Evolutionary conservation across 2,888 invertebrate genomes (phyloP).

Genomic region (Vanessa cardui): DNA sequence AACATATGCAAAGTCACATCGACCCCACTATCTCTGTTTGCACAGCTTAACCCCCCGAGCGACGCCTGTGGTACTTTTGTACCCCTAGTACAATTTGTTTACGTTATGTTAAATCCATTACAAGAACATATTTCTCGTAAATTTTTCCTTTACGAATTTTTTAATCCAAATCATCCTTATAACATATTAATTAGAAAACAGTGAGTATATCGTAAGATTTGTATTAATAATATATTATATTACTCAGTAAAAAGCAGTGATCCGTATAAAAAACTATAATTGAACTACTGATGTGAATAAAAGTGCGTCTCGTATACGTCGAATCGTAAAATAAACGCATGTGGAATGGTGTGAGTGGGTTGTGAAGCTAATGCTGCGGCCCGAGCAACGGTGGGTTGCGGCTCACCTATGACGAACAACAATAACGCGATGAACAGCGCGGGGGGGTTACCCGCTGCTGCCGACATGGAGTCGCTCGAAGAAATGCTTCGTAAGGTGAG

Average conservation of each 20-base stretch:
- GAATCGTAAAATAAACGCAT: slow-evolving; percentile 28
- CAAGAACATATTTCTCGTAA: neutral
- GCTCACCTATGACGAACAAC: slow-evolving; percentile 84
- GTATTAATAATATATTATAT: no score
- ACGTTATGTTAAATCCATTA: slow-evolving; percentile 8
- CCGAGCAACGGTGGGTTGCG: slow-evolving; percentile 50
- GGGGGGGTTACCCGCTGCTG: slow-evolving; percentile 84
- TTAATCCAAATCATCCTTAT: neutral
- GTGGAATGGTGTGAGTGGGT: slow-evolving; percentile 40
- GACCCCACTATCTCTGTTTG: slow-evolving; percentile 62
- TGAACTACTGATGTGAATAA: slow-evolving; percentile 16
- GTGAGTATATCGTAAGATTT: slow-evolving; percentile 1
- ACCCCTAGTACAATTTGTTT: slow-evolving; percentile 9
- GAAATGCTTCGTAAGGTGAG: slow-evolving; percentile 91
- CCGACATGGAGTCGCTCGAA: slow-evolving; percentile 89
- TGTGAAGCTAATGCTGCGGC: slow-evolving; percentile 23
- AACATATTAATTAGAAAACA: neutral
- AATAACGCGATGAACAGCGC: slow-evolving; percentile 84
- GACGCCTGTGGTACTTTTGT: slow-evolving; percentile 18
- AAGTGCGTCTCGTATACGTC: slow-evolving; percentile 22
- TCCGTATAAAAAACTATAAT: neutral
- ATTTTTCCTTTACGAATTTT: neutral
- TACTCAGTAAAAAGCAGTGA: neutral
- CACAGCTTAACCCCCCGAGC: slow-evolving; percentile 46
- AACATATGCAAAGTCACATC: slow-evolving; percentile 65